Conservation (phyloP, 1,140 invertebrate genomes). For the Dryas iulia region DNA sequence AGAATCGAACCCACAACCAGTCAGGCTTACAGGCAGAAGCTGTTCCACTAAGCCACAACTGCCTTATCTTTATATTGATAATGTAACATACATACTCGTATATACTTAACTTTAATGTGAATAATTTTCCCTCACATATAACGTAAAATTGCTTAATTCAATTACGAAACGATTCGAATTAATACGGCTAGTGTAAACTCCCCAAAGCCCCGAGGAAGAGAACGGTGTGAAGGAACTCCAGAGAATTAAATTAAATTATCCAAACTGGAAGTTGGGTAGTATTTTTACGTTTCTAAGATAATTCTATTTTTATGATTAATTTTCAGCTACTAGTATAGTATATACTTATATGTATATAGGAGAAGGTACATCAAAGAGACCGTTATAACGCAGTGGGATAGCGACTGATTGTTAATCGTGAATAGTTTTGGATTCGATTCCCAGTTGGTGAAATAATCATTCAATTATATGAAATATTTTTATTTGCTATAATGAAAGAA, state of each 20-base stretch:
- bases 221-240: not conserved
- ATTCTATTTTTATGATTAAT: not conserved
- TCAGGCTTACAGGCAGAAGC: no score
- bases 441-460: no score
- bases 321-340: no score
- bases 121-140: not conserved
- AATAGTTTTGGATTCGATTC: no score
- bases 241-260: slow-evolving; percentile 3
- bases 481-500: no score
- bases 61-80: not conserved
- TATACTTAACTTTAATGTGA: not conserved
- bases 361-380: no score
- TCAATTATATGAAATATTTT: no score
- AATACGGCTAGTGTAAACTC: not conserved
- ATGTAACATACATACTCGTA: not conserved
- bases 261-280: not conserved
- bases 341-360: no score
- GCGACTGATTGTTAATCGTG: no score
- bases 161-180: not conserved
- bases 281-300: not conserved
- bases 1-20: no score
- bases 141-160: not conserved
- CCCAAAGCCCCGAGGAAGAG: not conserved
- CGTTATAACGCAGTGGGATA: no score
- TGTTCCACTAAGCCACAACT: no score